phyloP scores from a whole-genome alignment of 2,888 invertebrate species.

The Dicyrtomina minuta region DNA sequence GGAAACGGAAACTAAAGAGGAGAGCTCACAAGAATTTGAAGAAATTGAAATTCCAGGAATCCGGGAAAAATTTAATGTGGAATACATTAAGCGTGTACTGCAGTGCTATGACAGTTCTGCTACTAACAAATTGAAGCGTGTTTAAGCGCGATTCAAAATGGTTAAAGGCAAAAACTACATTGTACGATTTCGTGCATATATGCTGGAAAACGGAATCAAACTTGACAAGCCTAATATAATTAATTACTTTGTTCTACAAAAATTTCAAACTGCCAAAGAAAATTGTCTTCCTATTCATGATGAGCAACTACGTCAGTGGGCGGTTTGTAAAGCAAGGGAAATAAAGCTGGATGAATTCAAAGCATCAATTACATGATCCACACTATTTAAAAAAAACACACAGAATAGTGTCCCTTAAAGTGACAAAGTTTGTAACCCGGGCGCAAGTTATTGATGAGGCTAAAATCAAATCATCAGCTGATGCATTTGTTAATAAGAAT shows the following conservation, averaged over 20 bases:
- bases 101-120: too few relatives aligned
- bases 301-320: neutral
- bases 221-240: neutral
- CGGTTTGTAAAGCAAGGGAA: neutral
- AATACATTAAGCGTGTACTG: too few relatives aligned
- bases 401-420: neutral
- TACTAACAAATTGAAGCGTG: too few relatives aligned
- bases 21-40: too few relatives aligned
- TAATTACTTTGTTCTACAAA: neutral
- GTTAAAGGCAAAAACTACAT: too few relatives aligned
- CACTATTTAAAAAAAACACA: neutral
- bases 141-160: too few relatives aligned
- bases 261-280: neutral
- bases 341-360: neutral
- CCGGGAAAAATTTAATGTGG: too few relatives aligned
- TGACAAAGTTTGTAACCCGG: slow-evolving; percentile 2
- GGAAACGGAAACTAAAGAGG: too few relatives aligned
- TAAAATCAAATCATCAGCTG: neutral
- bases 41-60: too few relatives aligned
- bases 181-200: neutral
- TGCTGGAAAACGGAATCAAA: neutral
- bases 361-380: neutral
- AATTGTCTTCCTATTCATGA: neutral
- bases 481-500: neutral
- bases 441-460: too few relatives aligned